A percentile compares a stretch with the other conserved stretches of the same genome.
Evolutionary conservation across 2,888 invertebrate species (phyloP).

Genomic region (Melipona bicolor): DNA sequence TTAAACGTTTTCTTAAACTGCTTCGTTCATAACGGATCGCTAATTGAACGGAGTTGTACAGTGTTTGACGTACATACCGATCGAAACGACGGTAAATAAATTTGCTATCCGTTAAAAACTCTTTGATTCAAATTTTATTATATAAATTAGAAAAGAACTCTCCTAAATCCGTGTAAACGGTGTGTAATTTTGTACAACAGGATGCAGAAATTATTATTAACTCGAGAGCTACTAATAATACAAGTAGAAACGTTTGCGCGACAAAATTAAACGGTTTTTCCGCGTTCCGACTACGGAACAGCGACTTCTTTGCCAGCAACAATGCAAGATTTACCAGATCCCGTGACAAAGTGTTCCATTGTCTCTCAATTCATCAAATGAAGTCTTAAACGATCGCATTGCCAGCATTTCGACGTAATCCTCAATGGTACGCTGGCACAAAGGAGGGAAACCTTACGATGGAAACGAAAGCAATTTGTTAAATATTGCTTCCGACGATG

Average conservation of each 20-base stretch:
- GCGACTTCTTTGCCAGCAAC: neutral
- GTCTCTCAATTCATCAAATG: slow-evolving; percentile 77
- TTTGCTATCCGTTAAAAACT: too few species aligned
- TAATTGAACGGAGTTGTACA: neutral
- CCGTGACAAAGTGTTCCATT: slow-evolving; percentile 63
- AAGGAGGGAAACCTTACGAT: slow-evolving; percentile 37
- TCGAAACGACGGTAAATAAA: too few species aligned
- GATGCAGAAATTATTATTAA: too few species aligned
- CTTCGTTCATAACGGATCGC: neutral
- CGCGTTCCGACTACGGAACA: neutral
- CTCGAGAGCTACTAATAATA: too few species aligned
- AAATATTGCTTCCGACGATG: slow-evolving; percentile 78
- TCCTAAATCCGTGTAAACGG: too few species aligned
- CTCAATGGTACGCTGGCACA: slow-evolving; percentile 45
- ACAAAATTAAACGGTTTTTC: neutral
- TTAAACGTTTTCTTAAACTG: neutral
- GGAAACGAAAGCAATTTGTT: slow-evolving; percentile 81
- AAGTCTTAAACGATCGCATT: slow-evolving; percentile 69
- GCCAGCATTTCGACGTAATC: slow-evolving; percentile 64
- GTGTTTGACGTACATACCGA: too few species aligned
- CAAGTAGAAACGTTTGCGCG: neutral
- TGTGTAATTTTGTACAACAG: too few species aligned
- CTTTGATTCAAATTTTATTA: too few species aligned
- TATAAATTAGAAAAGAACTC: too few species aligned
- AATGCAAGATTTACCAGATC: slow-evolving; percentile 47